A percentile compares a stretch with the other conserved stretches of the same genome.
Conservation (phyloP, 2,888 invertebrate species). For the Heliconius ethilla region DNA sequence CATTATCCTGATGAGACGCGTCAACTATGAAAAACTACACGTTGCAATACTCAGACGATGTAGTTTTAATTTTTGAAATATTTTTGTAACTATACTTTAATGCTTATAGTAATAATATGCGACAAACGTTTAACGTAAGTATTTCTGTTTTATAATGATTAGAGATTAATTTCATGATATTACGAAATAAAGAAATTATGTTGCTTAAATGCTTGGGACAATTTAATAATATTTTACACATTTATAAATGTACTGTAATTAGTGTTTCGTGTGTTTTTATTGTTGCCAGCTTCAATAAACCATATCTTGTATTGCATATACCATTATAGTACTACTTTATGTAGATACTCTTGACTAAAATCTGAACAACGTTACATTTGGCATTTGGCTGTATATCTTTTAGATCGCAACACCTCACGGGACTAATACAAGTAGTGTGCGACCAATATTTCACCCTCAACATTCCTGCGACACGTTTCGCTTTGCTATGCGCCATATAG, state of each 20-base stretch:
- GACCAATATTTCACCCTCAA: slow-evolving; percentile 42
- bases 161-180: too few relatives aligned
- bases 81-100: not conserved
- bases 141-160: not conserved
- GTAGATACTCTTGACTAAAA: slow-evolving; percentile 16
- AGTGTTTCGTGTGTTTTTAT: not conserved
- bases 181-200: too few relatives aligned
- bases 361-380: slow-evolving; percentile 23
- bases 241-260: not conserved
- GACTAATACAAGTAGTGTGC: slow-evolving; percentile 36
- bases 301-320: not conserved
- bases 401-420: slow-evolving; percentile 35
- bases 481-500: slow-evolving; percentile 37
- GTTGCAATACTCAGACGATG: not conserved
- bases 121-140: not conserved
- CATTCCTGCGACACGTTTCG: slow-evolving; percentile 41
- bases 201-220: not conserved
- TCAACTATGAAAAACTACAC: slow-evolving; percentile 28
- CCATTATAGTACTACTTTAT: not conserved
- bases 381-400: slow-evolving; percentile 30
- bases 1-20: slow-evolving; percentile 70
- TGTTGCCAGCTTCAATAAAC: not conserved
- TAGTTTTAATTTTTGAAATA: not conserved
- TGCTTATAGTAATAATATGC: not conserved
- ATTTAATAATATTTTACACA: not conserved